Conservation (phyloP, 2,797 vertebrate species). For the Cephalopachus bancanus region DNA sequence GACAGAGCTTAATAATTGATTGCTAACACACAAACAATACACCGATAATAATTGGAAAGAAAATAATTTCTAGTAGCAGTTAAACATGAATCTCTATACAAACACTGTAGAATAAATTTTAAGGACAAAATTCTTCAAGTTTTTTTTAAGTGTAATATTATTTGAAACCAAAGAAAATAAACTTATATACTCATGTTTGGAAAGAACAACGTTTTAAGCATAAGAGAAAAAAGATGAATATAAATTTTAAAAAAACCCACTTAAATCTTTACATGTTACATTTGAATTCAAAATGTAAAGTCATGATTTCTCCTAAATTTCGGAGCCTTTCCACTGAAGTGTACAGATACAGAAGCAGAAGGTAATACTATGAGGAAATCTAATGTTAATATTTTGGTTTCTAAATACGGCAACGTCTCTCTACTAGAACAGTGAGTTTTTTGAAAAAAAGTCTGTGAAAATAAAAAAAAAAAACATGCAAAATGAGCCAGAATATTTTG, state of each 20-base stretch:
- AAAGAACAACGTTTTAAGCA: background rate
- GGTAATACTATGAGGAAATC: background rate
- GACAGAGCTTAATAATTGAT: background rate
- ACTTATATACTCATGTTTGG: background rate
- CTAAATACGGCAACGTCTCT: background rate
- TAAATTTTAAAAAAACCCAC: background rate
- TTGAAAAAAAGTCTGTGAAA: background rate
- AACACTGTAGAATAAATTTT: background rate
- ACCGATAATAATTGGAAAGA: background rate
- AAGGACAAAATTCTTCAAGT: background rate
- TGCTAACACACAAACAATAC: background rate
- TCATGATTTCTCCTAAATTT: background rate
- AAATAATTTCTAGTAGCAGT: background rate
- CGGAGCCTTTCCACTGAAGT: background rate
- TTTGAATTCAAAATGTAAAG: background rate
- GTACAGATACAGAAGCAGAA: background rate
- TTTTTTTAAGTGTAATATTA: background rate
- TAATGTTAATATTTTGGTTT: background rate
- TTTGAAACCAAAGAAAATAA: background rate
- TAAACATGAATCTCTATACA: background rate
- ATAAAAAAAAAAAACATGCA: background rate
- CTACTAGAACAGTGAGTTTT: background rate
- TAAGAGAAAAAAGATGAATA: background rate
- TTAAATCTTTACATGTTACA: background rate
- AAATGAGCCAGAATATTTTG: background rate